Conservation (phyloP, 1,140 invertebrate species). For the Lasioglossum albipes region DNA sequence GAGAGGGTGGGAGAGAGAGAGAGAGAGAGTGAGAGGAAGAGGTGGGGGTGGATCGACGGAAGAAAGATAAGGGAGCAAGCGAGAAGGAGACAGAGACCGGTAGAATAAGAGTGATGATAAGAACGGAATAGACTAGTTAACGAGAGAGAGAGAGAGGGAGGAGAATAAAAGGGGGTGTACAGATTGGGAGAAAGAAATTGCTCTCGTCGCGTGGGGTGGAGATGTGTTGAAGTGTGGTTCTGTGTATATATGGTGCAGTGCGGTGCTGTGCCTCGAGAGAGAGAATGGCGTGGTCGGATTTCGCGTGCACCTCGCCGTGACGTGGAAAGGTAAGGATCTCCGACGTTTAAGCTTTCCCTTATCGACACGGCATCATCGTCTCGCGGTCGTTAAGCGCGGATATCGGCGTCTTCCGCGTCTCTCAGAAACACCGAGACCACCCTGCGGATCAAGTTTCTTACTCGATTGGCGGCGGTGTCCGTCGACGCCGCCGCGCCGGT, state of each 20-base stretch:
- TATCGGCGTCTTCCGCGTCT: not conserved
- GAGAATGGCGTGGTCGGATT: slow-evolving; percentile 66
- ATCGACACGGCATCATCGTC: no score
- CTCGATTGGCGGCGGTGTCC: slow-evolving; percentile 2
- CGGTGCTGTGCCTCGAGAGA: slow-evolving; percentile 64
- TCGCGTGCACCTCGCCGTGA: slow-evolving; percentile 62
- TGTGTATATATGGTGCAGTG: slow-evolving; percentile 69
- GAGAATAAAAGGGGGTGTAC: not conserved
- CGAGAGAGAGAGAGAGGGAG: slow-evolving; percentile 8
- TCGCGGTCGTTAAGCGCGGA: no score
- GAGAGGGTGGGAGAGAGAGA: not conserved
- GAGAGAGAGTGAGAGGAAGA: not conserved
- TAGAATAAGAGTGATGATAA: slow-evolving; percentile 14
- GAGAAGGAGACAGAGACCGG: slow-evolving; percentile 32
- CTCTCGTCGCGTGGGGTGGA: slow-evolving; percentile 42
- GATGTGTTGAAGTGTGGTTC: slow-evolving; percentile 57
- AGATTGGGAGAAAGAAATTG: not conserved
- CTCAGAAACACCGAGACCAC: not conserved
- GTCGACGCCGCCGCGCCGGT: slow-evolving; percentile 10
- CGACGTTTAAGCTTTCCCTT: not conserved
- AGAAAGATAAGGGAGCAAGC: slow-evolving; percentile 20
- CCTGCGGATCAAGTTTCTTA: slow-evolving; percentile 14
- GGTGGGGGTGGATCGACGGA: slow-evolving; percentile 27
- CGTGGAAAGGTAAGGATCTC: slow-evolving; percentile 59
- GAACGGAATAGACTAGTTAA: not conserved